These are phyloP conservation scores for Phataginus tetradactyla DNA, from an alignment of 2,797 vertebrate species.

Conservation along the genomic window DNA sequence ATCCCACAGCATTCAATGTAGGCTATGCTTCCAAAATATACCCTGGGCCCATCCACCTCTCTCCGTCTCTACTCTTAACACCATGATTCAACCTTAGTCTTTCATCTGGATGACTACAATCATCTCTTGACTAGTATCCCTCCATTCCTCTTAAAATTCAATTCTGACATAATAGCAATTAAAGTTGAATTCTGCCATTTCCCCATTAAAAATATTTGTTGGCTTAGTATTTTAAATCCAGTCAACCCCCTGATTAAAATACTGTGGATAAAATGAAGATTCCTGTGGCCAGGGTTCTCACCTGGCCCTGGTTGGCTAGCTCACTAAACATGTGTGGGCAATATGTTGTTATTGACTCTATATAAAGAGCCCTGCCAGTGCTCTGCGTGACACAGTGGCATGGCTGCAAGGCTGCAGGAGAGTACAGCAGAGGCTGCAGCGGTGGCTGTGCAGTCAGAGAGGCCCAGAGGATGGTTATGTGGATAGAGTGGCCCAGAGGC, in stretches of 20 bases:
- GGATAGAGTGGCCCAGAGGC: too few species aligned
- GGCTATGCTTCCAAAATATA: background rate
- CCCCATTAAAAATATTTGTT: slow-evolving; percentile 44
- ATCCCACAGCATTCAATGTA: background rate
- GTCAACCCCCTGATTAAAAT: slow-evolving; percentile 33
- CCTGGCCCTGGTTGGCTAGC: too few species aligned
- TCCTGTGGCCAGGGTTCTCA: background rate
- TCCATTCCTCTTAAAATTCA: background rate
- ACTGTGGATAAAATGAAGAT: background rate
- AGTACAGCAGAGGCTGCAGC: too few species aligned
- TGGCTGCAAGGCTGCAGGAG: too few species aligned
- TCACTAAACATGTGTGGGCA: too few species aligned
- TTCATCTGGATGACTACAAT: background rate
- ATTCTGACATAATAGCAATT: slow-evolving; percentile 11
- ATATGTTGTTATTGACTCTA: too few species aligned
- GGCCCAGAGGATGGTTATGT: too few species aligned
- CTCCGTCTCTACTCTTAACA: background rate
- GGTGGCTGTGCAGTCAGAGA: too few species aligned
- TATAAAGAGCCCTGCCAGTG: too few species aligned
- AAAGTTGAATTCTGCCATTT: slow-evolving; percentile 47
- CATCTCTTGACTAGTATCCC: background rate
- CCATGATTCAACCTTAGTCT: background rate
- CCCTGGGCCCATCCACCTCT: background rate
- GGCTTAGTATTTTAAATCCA: slow-evolving; percentile 12
- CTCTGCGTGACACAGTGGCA: too few species aligned